Evolutionary conservation across 2,797 vertebrate species (phyloP).

Genomic region (Clamator glandarius): DNA sequence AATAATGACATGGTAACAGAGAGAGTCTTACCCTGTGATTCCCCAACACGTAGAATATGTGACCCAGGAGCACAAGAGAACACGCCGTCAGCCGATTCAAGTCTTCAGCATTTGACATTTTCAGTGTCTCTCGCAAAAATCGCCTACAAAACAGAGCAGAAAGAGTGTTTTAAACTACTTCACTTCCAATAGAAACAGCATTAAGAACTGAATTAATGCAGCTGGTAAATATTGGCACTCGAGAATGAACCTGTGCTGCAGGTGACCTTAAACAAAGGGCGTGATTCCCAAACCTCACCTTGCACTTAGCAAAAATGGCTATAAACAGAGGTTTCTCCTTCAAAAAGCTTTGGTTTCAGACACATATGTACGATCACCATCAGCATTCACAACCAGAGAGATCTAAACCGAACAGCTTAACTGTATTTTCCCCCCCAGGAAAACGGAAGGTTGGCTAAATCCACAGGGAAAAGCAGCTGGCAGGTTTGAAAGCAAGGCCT

Average conservation of each 20-base stretch:
- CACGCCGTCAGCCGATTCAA: conserved; percentile 96
- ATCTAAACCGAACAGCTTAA: not conserved
- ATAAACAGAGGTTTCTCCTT: not conserved
- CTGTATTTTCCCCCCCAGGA: not conserved
- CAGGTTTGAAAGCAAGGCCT: not conserved
- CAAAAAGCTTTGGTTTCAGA: not conserved
- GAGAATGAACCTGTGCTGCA: not conserved
- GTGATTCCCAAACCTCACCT: not conserved
- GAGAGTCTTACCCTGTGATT: conserved; percentile 90
- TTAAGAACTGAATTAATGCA: not conserved
- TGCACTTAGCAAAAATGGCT: not conserved
- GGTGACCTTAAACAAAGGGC: not conserved
- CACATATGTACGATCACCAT: fast-evolving
- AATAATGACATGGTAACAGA: not conserved
- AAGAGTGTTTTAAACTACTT: not conserved
- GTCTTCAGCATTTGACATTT: conserved; percentile 99
- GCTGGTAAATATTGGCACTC: not conserved
- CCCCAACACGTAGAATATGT: conserved; percentile 97
- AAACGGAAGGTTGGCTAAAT: not conserved
- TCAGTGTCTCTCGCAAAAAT: conserved; percentile 95
- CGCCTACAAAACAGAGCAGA: conserved; percentile 75
- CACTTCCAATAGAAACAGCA: not conserved
- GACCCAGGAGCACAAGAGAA: conserved; percentile 95
- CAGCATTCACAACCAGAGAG: not conserved
- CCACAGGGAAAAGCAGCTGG: not conserved